Evolutionary conservation across 2,113 vertebrate species (phyloP), one percentile per base, ranked within the genome.

Genomic region (Lamprotornis superbus): DNA sequence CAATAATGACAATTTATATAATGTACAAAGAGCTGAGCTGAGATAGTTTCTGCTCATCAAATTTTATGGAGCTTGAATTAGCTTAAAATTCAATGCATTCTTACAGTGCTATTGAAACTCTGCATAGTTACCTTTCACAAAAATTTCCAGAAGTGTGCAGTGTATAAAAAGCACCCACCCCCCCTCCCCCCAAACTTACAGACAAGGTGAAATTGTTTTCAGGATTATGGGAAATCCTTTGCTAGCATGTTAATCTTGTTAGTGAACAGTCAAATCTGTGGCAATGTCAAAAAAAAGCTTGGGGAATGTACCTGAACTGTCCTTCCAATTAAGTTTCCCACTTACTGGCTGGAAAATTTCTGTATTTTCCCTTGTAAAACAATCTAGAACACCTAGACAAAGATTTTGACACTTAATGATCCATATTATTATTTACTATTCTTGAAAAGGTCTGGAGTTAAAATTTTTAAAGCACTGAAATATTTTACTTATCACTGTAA

Each of bases 131-230:
- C 2, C 2, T 46, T 91, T 61, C 47, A 57, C 22, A 87, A 91
- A 37, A 50, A 22, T 6, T 18, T 71, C 24, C 12, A 87, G 28
- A 56, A 61, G 24, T 17, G 4, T 25, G 6, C 15, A 11, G 10
- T 35, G 3, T 65, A 73, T 7, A 60, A 73, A 91, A 31, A 9
- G 3, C 1, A 1, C 13, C 24, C 25, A 11, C 3, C 0, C 0
- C 27, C 0, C 1, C 13, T 14, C 25, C 11, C 3, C 0, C 0
- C 30, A 80, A 52, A 12, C 12, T 52, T 83, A 9, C 6, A 44
- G 7, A 24, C 17, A 71, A 56, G 2, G 11, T 21, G 68, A 53
- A 64, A 79, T 42, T 55, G 7, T 60, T 84, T 70, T 80, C 12
- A 35, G 14, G 35, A 49, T 65, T 68, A 39, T 33, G 42, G 15